phyloP scores from a whole-genome alignment of 2,797 vertebrate species.

The Leontopithecus rosalia region DNA sequence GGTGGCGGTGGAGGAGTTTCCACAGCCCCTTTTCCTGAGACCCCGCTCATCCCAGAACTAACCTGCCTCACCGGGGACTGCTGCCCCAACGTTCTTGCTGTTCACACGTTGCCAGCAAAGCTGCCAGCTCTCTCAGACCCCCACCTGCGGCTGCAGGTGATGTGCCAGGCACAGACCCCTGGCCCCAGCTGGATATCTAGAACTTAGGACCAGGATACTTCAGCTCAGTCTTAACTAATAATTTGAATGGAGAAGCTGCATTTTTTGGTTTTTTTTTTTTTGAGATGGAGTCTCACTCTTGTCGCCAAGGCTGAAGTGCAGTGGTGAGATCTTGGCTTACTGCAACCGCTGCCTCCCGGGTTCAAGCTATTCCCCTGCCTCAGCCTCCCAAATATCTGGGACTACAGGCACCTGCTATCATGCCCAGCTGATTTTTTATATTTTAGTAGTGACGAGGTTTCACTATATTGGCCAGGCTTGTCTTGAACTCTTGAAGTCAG shows the following conservation, averaged over 20 bases:
- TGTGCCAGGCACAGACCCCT: not conserved
- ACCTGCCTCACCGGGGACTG: not conserved
- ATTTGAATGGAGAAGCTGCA: not conserved
- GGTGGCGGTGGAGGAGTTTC: not conserved
- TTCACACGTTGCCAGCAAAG: not conserved
- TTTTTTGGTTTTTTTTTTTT: too few relatives aligned
- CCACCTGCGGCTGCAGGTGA: rapidly evolving
- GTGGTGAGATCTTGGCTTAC: too few relatives aligned
- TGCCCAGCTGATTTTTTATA: too few relatives aligned
- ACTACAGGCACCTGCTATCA: too few relatives aligned
- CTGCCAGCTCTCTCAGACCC: not conserved
- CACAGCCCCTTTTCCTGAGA: not conserved
- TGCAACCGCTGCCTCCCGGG: too few relatives aligned
- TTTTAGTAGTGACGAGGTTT: too few relatives aligned
- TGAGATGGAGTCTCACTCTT: too few relatives aligned
- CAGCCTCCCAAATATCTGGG: too few relatives aligned
- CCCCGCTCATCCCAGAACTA: not conserved
- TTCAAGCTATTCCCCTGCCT: too few relatives aligned
- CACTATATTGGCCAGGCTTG: too few relatives aligned
- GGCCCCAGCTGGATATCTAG: not conserved
- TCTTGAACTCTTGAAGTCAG: too few relatives aligned
- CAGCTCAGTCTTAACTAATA: not conserved
- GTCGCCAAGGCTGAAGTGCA: too few relatives aligned
- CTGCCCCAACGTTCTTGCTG: not conserved
- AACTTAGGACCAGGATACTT: not conserved